Evolutionary conservation across 2,113 vertebrate genomes (phyloP), one percentile per base, ranked within the genome.

Genomic region (Oncorhynchus gorbuscha): DNA sequence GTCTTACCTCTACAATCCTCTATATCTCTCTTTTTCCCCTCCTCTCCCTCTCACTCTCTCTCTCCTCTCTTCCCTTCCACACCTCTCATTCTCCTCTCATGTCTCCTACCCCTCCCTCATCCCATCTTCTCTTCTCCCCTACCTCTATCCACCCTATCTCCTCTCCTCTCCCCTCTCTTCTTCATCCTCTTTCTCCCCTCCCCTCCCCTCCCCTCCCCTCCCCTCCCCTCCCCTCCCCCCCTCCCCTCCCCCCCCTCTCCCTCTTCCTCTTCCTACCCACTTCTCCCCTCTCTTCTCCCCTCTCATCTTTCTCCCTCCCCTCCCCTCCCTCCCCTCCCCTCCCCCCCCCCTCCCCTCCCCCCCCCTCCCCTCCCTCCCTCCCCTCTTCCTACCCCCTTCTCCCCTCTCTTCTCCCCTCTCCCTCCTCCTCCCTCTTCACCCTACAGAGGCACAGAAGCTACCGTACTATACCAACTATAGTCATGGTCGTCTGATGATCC

Each of bases 381-480:
- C 11, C 22, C 20, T 16, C 58, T 16, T 49, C 22, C 3, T 48
- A 5, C 3, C 4, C 0, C 0, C 32, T 7, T 1, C 14, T n/a
- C 18, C n/a, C 70, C 11, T 16, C 58, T 49, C 32, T 26, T 9
- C 49, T 11, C 59, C 14, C n/a, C 8, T 12, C 20, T 49, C 8
- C 13, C 71, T 16, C 20, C 48, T 24, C 18, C 69, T 24, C 1
- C 58, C 8, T 3, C 8, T 18, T 45, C 70, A 26, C 20, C 16
- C 1, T 77, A 7, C 95, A 99, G 97, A 98, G 89, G 97, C 97
- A 0, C 97, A 98, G 93, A 96, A 96, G 89, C 87, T 97, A 81
- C 97, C 98, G 26, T 99, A 99, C 88, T 99, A 97, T 12, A 92
- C 96, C 6, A 95, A 94, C 13, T 99, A 99, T 78, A 94, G 96